Evolutionary conservation across 2,113 vertebrate species (phyloP).

Genomic region (Dasyurus viverrinus): DNA sequence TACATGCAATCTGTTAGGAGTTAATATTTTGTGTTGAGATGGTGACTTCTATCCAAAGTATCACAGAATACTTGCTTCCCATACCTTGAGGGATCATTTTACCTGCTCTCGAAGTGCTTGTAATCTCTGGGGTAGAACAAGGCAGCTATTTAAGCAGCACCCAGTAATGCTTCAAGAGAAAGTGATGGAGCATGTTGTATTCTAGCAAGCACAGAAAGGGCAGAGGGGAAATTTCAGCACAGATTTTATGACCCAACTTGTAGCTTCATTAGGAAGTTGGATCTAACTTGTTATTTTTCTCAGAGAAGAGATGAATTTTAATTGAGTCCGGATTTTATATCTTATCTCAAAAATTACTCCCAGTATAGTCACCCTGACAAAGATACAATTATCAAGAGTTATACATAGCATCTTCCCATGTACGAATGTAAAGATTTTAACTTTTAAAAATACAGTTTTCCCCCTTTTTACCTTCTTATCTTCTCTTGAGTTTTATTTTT

Average conservation of each 20-base stretch:
- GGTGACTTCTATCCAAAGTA: background rate
- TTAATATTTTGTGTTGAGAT: background rate
- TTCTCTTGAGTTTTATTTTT: too few relatives aligned
- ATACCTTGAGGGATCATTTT: background rate
- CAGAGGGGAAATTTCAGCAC: background rate
- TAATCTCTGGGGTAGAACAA: background rate
- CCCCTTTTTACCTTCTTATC: too few relatives aligned
- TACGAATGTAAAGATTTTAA: too few relatives aligned
- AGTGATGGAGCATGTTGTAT: background rate
- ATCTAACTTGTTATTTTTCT: background rate
- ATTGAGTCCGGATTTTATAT: background rate
- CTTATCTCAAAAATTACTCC: background rate
- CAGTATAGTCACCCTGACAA: background rate
- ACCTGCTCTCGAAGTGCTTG: background rate
- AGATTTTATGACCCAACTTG: background rate
- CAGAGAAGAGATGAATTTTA: background rate
- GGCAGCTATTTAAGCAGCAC: background rate
- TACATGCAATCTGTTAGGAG: background rate
- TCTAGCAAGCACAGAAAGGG: background rate
- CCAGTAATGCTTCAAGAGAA: background rate
- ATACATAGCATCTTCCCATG: too few relatives aligned
- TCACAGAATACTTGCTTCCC: background rate
- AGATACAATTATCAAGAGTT: too few relatives aligned
- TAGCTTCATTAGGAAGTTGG: background rate
- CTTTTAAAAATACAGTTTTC: too few relatives aligned